phyloP scores from a whole-genome alignment of 35 echinoderm and acorn worm genomes.

The Diadema setosum region DNA sequence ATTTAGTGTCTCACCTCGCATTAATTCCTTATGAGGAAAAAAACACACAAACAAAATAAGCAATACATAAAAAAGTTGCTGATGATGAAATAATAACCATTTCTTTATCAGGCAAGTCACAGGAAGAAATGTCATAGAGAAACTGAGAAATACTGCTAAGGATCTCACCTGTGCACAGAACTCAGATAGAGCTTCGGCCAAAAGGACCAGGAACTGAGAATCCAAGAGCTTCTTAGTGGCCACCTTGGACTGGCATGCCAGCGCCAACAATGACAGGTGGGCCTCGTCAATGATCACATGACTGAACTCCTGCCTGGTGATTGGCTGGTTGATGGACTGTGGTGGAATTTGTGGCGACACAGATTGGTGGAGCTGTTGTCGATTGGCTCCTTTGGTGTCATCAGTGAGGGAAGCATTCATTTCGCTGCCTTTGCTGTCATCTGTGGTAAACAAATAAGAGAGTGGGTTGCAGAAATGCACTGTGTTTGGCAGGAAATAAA shows the following conservation, averaged over 20 bases:
- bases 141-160: too few relatives aligned
- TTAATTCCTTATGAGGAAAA: background rate
- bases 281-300: constrained; percentile 85
- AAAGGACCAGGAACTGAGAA: constrained; percentile 67
- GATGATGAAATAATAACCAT: too few relatives aligned
- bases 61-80: too few relatives aligned
- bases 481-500: too few relatives aligned
- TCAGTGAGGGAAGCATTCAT: constrained; percentile 50
- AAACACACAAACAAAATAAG: background rate
- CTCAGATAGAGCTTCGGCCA: constrained; percentile 76
- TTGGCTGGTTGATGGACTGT: constrained; percentile 14
- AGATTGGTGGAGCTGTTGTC: constrained; percentile 22
- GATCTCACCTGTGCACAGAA: constrained; percentile 75
- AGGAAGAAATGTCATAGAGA: too few relatives aligned
- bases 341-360: background rate
- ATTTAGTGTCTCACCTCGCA: background rate
- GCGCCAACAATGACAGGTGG: constrained; percentile 67
- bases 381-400: constrained; percentile 86
- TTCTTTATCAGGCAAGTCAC: too few relatives aligned
- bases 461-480: too few relatives aligned
- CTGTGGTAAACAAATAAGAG: too few relatives aligned
- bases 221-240: constrained; percentile 63
- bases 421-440: constrained; percentile 93
- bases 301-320: constrained; percentile 64
- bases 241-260: constrained; percentile 65